Evolutionary conservation across 2,797 vertebrate genomes (phyloP).

Genomic region (Holocentrus rufus): DNA sequence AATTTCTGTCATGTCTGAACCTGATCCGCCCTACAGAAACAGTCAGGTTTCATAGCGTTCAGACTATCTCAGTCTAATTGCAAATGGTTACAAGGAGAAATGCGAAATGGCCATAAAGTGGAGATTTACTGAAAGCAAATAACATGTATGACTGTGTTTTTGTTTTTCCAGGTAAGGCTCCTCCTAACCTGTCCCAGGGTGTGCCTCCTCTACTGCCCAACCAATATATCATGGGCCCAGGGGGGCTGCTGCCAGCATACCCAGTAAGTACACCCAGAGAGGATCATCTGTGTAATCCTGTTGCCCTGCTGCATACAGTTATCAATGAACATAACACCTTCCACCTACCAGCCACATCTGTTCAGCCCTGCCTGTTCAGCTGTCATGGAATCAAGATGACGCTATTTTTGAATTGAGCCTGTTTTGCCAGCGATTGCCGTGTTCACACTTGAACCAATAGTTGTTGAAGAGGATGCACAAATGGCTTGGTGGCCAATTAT

Average conservation of each 20-base stretch:
- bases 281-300: background rate
- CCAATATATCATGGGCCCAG: constrained; percentile 98
- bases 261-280: constrained; percentile 84
- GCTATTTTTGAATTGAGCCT: too few species aligned
- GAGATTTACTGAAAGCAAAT: background rate
- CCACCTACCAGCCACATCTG: background rate
- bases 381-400: too few species aligned
- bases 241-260: constrained; percentile 96
- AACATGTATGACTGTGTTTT: background rate
- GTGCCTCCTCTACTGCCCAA: constrained; percentile 94
- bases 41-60: too few species aligned
- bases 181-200: constrained; percentile 93
- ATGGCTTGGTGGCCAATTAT: too few species aligned
- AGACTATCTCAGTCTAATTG: too few species aligned
- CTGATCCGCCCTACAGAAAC: too few species aligned
- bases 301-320: background rate
- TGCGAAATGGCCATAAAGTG: too few species aligned
- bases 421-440: background rate
- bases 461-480: too few species aligned
- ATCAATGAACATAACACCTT: background rate
- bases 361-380: background rate
- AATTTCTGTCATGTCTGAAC: too few species aligned
- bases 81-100: too few species aligned
- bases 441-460: background rate
- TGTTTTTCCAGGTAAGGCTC: constrained; percentile 89